A percentile compares a stretch with the other conserved stretches of the same genome.
Evolutionary conservation across 2,113 vertebrate species (phyloP).

Genomic region (Turdus rufiventris): DNA sequence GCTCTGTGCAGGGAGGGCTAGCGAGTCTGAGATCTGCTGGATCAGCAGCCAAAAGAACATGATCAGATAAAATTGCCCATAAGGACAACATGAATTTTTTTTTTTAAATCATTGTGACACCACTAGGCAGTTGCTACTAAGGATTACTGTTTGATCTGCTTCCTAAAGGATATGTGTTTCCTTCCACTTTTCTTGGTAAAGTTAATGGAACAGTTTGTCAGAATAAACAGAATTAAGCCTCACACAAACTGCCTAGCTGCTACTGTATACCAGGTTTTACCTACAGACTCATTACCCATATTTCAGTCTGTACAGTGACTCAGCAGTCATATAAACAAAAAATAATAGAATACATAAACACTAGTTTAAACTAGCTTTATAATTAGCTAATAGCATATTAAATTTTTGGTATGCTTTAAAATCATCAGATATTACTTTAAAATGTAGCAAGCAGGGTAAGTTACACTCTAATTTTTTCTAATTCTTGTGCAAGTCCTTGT

Average conservation of each 20-base stretch:
- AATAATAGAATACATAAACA: background rate
- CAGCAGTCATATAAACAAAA: background rate
- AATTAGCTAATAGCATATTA: background rate
- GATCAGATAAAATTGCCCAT: background rate
- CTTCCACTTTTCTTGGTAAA: background rate
- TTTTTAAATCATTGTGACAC: background rate
- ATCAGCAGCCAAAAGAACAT: background rate
- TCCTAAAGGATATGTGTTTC: background rate
- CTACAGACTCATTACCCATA: background rate
- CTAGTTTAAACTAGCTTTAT: background rate
- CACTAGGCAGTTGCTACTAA: background rate
- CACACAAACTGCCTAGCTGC: background rate
- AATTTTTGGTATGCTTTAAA: background rate
- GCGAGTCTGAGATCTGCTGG: background rate
- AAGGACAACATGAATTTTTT: background rate
- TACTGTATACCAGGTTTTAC: background rate
- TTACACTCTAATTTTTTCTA: background rate
- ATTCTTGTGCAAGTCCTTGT: background rate
- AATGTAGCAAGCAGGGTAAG: background rate
- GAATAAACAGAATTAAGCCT: background rate
- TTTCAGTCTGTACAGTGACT: background rate
- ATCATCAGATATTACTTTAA: background rate
- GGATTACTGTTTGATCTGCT: background rate
- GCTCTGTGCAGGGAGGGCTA: background rate
- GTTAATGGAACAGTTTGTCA: background rate